Evolutionary conservation across 2,797 vertebrate genomes (phyloP), one percentile per base, ranked within the genome.

Genomic region (Numenius phaeopus): DNA sequence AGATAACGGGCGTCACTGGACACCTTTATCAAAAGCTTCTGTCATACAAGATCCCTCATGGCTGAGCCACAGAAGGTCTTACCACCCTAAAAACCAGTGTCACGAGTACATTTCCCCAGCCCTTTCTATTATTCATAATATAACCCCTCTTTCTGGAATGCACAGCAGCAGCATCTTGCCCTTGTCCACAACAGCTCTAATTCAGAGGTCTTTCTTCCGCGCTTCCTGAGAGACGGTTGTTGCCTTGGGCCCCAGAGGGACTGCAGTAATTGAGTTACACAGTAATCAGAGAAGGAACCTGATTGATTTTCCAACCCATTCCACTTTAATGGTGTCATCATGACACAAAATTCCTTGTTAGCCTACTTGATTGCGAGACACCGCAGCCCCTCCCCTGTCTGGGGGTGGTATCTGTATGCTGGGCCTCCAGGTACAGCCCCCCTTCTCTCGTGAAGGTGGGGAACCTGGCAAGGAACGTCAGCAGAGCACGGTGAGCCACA

Each of bases 271-370:
- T 89, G 90, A 96, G 75, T 94, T 91, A 92, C 49, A 72, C 72
- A 91, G 92, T 67, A 96, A 95, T 94, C 89, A 87, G 86, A 85
- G 79, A 92, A 91, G 89, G 84, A 94, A 96, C 92, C 66, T 57
- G 91, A 96, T 82, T 90, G 90, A 96, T 97, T 96, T 96, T 94
- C 87, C 85, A 92, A 88, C 66, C 65, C 84, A 77, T 91, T 95
- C 94, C 90, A 92, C 77, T 95, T 88, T 76, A 89, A 81, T 79
- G 69, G 80, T 95, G 92, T 85, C 94, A 95, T 93, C 64, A 64
- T 37, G 92, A 94, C 64, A 91, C 34, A 83, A 79, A 83, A 92
- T 77, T 82, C 88, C 66, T 86, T 54, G 2, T 61, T 78, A 83
- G 46, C 46, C 91, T 83, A 26, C 67, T 82, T 34, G 13, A 73